These are phyloP conservation scores for Uromys caudimaculatus DNA, from an alignment of 2,797 vertebrate species.

Conservation along the genomic window DNA sequence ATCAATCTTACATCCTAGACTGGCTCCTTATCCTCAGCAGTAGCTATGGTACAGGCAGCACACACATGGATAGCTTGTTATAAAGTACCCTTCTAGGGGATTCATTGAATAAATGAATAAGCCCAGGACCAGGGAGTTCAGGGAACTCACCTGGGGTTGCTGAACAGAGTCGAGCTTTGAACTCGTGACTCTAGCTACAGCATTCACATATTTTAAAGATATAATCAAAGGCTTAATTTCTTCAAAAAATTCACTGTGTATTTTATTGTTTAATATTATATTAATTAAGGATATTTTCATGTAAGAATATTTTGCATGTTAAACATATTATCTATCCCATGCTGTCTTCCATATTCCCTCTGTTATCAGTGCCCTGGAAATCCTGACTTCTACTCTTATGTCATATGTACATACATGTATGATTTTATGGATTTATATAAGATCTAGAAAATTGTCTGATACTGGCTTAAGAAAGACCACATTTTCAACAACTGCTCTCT, in stretches of 20 bases:
- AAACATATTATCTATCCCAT: background rate
- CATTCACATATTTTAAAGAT: background rate
- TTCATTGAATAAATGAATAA: background rate
- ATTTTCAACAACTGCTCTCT: background rate
- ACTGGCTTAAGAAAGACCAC: background rate
- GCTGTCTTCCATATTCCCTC: too few relatives aligned
- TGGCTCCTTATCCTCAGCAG: background rate
- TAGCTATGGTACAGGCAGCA: background rate
- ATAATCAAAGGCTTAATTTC: background rate
- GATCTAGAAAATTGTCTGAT: background rate
- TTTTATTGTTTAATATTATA: background rate
- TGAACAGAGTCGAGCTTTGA: background rate
- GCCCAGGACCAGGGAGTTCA: background rate
- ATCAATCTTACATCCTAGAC: too few relatives aligned
- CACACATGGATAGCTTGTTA: background rate
- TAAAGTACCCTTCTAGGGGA: background rate
- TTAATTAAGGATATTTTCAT: background rate
- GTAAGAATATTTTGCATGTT: background rate
- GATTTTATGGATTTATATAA: background rate
- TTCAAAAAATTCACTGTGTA: background rate
- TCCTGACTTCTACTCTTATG: background rate
- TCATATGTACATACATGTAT: background rate
- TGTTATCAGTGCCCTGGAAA: background rate
- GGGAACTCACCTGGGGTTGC: background rate
- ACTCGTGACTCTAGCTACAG: background rate